Evolutionary conservation across 1,140 invertebrate species (phyloP).

Genomic region (Cardiocondyla obscurior): DNA sequence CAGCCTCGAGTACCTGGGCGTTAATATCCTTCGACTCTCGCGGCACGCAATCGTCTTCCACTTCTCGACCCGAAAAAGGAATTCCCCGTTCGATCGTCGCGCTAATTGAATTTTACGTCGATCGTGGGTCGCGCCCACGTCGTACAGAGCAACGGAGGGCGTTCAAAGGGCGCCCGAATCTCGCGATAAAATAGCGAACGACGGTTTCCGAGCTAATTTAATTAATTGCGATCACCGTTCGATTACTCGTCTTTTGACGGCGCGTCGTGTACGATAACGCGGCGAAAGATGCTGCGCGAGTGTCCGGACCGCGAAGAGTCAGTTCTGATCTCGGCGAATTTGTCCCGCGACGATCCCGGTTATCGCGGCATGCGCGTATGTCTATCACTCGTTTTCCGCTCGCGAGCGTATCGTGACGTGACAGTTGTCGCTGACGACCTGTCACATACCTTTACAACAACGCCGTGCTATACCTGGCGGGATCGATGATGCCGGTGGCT

Average conservation of each 20-base stretch:
- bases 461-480: not conserved
- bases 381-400: not conserved
- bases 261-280: no score
- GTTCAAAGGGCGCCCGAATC: not conserved
- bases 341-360: not conserved
- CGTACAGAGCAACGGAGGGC: no score
- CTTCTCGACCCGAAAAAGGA: not conserved
- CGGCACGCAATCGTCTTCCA: not conserved
- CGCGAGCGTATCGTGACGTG: not conserved
- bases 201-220: no score
- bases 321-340: not conserved
- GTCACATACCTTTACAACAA: constrained; percentile 32
- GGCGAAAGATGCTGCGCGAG: no score
- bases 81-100: not conserved
- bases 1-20: not conserved
- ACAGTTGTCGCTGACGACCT: not conserved
- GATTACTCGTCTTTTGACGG: not conserved
- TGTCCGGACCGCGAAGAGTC: no score
- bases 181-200: not conserved
- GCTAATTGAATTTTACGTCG: not conserved
- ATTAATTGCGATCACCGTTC: not conserved
- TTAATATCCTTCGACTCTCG: not conserved
- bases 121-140: not conserved
- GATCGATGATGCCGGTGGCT: constrained; percentile 37
- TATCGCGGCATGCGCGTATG: not conserved